These are phyloP conservation scores for Anhinga rufa DNA, from an alignment of 2,113 vertebrate genomes.

Conservation along the genomic window DNA sequence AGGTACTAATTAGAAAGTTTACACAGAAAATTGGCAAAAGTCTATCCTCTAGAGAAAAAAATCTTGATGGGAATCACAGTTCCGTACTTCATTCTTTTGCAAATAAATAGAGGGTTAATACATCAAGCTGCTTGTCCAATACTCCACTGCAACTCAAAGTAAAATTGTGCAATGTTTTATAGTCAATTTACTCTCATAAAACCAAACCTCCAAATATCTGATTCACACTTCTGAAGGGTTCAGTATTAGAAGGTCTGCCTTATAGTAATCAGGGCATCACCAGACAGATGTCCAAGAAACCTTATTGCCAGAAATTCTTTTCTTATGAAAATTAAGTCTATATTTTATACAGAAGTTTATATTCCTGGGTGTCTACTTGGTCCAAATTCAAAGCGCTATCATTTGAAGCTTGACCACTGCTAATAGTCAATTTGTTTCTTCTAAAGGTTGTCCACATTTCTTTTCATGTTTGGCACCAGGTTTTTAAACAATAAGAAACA, in stretches of 20 bases:
- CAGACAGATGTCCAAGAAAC: background rate
- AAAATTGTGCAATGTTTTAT: background rate
- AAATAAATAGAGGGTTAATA: conserved; percentile 27
- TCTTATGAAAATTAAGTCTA: background rate
- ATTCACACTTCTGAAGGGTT: background rate
- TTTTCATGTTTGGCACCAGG: background rate
- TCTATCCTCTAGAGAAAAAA: background rate
- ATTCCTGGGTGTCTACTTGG: background rate
- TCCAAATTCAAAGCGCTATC: background rate
- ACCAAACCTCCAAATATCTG: background rate
- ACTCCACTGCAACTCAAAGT: background rate
- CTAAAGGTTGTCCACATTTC: background rate
- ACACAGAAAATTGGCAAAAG: background rate
- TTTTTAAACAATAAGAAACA: conserved; percentile 24
- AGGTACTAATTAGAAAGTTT: background rate
- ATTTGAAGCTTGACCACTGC: background rate
- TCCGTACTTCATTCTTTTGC: background rate
- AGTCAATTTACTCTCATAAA: background rate
- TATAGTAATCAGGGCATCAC: background rate
- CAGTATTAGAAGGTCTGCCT: background rate
- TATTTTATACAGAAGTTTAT: background rate
- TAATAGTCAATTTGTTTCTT: background rate
- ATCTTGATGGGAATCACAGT: background rate
- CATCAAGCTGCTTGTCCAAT: background rate
- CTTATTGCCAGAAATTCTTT: background rate